phyloP scores from a whole-genome alignment of 2,888 invertebrate species.

The Luperina testacea region DNA sequence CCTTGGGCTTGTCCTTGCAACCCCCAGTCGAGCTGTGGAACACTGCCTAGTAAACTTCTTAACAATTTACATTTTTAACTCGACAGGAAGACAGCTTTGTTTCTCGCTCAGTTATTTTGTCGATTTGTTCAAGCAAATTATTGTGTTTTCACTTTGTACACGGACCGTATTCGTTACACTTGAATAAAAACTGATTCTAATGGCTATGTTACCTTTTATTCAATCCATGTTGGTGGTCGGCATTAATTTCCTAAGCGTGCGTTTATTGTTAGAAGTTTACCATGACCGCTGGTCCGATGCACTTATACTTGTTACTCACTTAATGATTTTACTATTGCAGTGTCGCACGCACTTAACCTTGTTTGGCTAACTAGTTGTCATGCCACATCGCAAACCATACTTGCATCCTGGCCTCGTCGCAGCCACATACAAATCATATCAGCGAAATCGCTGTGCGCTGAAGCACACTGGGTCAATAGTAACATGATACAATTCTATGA shows the following conservation, averaged over 20 bases:
- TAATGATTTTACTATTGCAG: conserved; percentile 79
- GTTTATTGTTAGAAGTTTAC: conserved; percentile 82
- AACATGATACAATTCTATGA: conserved; percentile 27
- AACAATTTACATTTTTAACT: conserved; percentile 40
- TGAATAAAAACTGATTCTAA: conserved; percentile 63
- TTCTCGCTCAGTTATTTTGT: conserved; percentile 18
- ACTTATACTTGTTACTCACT: conserved; percentile 79
- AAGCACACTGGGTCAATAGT: conserved; percentile 12
- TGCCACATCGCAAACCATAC: conserved; percentile 78
- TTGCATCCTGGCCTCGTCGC: conserved; percentile 77
- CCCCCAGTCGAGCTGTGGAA: conserved; percentile 48
- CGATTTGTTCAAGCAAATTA: conserved; percentile 24
- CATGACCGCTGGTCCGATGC: conserved; percentile 81
- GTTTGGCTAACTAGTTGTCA: conserved; percentile 80
- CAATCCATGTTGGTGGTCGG: conserved; percentile 73
- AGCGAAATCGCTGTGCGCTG: conserved; percentile 43
- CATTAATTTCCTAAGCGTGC: conserved; percentile 77
- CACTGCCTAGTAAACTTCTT: conserved; percentile 43
- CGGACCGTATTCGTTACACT: conserved; percentile 43
- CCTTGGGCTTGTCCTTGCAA: conserved; percentile 62
- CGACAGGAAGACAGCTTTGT: conserved; percentile 5
- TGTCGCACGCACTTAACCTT: conserved; percentile 82
- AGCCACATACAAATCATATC: conserved; percentile 66
- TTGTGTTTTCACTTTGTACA: conserved; percentile 42
- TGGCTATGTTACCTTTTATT: conserved; percentile 62